Conservation (phyloP, 2,797 vertebrate species). For the Myotis myotis region DNA sequence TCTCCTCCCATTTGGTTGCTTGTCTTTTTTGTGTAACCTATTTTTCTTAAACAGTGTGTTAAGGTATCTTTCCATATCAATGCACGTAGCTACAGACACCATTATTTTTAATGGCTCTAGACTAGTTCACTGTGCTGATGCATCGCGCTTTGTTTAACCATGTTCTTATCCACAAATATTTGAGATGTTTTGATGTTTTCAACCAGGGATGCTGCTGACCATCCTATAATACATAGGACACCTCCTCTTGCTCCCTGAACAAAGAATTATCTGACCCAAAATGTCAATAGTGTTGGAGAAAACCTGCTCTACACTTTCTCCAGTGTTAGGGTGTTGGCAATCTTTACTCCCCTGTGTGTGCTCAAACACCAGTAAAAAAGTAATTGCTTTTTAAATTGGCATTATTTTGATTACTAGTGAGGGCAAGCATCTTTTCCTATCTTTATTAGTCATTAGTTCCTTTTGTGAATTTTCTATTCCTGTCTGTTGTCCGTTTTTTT, state of each 20-base stretch:
- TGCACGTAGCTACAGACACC: background rate
- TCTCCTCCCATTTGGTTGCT: background rate
- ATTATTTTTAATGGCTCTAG: background rate
- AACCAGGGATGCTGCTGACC: background rate
- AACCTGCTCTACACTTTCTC: background rate
- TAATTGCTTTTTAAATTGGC: background rate
- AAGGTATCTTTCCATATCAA: background rate
- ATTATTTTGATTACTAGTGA: slow-evolving; percentile 18
- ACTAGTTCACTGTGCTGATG: background rate
- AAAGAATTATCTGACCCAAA: background rate
- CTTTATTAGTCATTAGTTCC: background rate
- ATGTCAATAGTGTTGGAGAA: background rate
- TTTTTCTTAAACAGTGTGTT: background rate
- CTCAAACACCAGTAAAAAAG: background rate
- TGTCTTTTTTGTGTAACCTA: background rate
- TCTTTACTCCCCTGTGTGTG: background rate
- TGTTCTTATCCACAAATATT: background rate
- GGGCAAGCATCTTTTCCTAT: background rate
- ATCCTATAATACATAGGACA: background rate
- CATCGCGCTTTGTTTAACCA: background rate
- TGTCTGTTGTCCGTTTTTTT: background rate
- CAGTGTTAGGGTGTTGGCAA: background rate
- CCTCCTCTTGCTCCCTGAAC: background rate
- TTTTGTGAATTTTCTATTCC: slow-evolving; percentile 5
- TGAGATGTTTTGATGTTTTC: slow-evolving; percentile 39